Percentiles rank a stretch among this genome's conserved stretches.
Evolutionary conservation across 2,113 vertebrate species (phyloP).

Genomic region (Naja naja): DNA sequence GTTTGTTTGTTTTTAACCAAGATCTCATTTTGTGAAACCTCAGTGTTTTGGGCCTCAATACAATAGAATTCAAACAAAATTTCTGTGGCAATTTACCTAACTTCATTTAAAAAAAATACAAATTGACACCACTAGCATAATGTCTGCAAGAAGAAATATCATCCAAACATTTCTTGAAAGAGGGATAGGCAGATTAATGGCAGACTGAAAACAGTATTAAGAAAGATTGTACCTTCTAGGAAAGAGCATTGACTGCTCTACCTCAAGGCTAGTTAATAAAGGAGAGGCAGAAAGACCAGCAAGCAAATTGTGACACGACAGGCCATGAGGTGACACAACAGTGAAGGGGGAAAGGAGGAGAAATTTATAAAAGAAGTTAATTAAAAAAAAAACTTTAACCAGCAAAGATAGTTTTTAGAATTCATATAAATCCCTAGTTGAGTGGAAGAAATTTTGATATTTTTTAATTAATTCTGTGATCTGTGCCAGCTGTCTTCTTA

Average conservation of each 20-base stretch:
- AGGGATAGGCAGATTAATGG: neutral
- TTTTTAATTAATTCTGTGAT: neutral
- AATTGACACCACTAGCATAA: neutral
- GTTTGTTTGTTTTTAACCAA: neutral
- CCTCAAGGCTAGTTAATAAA: neutral
- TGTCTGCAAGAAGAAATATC: neutral
- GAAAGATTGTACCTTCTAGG: neutral
- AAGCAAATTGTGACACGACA: neutral
- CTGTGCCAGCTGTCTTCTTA: neutral
- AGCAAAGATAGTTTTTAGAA: neutral
- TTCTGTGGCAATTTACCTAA: neutral
- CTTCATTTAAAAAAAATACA: neutral
- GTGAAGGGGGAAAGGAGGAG: neutral
- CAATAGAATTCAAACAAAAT: neutral
- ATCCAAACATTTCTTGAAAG: neutral
- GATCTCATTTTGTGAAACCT: neutral
- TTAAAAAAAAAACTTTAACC: neutral
- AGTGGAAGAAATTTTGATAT: neutral
- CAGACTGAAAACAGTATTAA: neutral
- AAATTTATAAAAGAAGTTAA: neutral
- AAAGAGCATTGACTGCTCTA: neutral
- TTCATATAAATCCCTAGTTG: neutral
- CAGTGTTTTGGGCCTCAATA: neutral
- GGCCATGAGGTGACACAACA: neutral
- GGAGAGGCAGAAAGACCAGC: neutral